Evolutionary conservation across 2,797 vertebrate genomes (phyloP).

Genomic region (Tapera naevia): DNA sequence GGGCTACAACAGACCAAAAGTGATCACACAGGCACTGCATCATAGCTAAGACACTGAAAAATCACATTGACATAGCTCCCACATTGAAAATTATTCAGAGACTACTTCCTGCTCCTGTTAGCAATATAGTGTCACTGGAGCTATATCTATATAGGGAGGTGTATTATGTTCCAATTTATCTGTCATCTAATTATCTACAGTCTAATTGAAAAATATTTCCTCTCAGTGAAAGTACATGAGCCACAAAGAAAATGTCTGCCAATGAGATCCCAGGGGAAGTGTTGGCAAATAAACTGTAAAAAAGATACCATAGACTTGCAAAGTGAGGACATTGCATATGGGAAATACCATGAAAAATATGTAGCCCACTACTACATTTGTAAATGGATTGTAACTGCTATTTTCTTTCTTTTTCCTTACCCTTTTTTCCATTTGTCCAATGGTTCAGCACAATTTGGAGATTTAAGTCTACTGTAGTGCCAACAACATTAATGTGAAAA

Average conservation of each 20-base stretch:
- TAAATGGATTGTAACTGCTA: neutral
- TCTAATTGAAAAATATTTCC: constrained; percentile 65
- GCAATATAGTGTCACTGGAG: neutral
- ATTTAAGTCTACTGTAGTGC: neutral
- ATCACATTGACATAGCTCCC: neutral
- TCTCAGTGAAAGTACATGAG: constrained; percentile 49
- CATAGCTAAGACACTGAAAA: neutral
- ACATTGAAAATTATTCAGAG: neutral
- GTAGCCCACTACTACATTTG: neutral
- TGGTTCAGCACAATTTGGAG: neutral
- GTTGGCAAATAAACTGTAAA: constrained; percentile 53
- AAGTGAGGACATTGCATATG: constrained; percentile 21
- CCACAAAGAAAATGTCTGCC: constrained; percentile 64
- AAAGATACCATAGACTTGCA: constrained; percentile 14
- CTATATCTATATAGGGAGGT: neutral
- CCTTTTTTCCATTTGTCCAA: neutral
- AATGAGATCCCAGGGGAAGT: constrained; percentile 35
- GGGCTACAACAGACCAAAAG: neutral
- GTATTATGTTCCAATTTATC: constrained; percentile 57
- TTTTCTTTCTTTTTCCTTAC: neutral
- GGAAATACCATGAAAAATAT: neutral
- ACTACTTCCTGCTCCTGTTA: neutral
- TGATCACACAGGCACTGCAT: neutral
- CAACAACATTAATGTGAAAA: constrained; percentile 34
- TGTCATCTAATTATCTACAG: constrained; percentile 57